Percentiles rank a stretch among this genome's conserved stretches.
These are phyloP conservation scores for Tiliqua scincoides DNA, from an alignment of 2,113 vertebrate genomes.

Conservation along the genomic window DNA sequence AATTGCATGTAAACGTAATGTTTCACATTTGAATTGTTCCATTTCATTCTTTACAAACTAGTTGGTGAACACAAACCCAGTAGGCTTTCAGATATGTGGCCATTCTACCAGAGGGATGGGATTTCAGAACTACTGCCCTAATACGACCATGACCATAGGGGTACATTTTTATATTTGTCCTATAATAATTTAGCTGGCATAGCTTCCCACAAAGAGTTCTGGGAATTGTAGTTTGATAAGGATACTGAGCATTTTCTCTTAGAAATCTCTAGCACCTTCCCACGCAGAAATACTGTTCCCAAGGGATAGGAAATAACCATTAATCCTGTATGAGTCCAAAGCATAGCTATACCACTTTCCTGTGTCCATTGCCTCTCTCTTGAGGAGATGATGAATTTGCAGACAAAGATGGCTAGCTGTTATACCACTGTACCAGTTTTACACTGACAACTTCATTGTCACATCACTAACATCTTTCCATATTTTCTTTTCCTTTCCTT, in stretches of 20 bases:
- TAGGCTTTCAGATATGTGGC: neutral
- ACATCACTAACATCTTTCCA: neutral
- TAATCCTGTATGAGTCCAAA: neutral
- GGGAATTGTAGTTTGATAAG: neutral
- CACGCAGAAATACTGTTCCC: neutral
- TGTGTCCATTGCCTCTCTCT: neutral
- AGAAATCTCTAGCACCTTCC: neutral
- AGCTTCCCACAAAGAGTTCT: neutral
- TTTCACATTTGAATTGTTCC: neutral
- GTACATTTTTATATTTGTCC: neutral
- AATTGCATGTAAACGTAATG: neutral
- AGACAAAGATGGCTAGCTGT: neutral
- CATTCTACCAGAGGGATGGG: neutral
- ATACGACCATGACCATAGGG: neutral
- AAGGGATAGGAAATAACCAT: neutral
- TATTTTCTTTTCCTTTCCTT: neutral
- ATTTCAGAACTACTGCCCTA: neutral
- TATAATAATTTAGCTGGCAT: neutral
- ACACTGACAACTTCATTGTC: neutral
- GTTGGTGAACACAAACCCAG: too few species aligned
- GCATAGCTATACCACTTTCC: neutral
- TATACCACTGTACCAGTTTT: neutral
- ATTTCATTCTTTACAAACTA: neutral
- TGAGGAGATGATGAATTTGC: neutral
- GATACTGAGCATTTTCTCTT: neutral